phyloP scores from a whole-genome alignment of 2,797 vertebrate species.

The Aratinga solstitialis region DNA sequence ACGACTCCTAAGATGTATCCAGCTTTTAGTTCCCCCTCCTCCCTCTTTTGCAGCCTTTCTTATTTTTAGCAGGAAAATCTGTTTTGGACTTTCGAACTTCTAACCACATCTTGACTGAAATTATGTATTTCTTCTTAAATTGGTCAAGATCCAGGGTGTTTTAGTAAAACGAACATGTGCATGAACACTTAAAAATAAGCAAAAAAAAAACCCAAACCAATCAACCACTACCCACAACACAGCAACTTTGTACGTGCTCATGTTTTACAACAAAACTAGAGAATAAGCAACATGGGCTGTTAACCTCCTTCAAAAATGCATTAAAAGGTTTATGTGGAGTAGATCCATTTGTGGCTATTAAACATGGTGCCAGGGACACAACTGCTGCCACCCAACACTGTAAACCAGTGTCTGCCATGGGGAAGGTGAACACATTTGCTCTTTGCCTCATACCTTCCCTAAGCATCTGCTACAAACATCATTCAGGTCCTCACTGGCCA shows the following conservation, averaged over 20 bases:
- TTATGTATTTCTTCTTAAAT: not conserved
- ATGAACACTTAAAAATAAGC: not conserved
- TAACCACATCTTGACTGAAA: not conserved
- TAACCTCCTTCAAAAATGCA: not conserved
- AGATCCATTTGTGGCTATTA: not conserved
- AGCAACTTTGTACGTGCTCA: not conserved
- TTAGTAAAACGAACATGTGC: not conserved
- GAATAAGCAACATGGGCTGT: rapidly evolving
- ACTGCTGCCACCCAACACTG: not conserved
- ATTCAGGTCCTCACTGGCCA: not conserved
- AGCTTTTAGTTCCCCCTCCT: not conserved
- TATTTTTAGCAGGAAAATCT: not conserved
- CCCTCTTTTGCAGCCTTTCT: not conserved
- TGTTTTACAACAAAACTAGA: not conserved
- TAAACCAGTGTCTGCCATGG: not conserved
- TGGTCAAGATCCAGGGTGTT: not conserved
- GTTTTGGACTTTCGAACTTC: not conserved
- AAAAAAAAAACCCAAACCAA: not conserved
- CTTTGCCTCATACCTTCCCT: not conserved
- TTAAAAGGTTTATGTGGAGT: not conserved
- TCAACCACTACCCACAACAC: not conserved
- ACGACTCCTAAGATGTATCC: not conserved
- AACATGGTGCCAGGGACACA: not conserved
- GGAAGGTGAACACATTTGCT: not conserved
- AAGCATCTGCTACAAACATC: not conserved